phyloP scores from a whole-genome alignment of 2,797 vertebrate genomes.

The Tenualosa ilisha region DNA sequence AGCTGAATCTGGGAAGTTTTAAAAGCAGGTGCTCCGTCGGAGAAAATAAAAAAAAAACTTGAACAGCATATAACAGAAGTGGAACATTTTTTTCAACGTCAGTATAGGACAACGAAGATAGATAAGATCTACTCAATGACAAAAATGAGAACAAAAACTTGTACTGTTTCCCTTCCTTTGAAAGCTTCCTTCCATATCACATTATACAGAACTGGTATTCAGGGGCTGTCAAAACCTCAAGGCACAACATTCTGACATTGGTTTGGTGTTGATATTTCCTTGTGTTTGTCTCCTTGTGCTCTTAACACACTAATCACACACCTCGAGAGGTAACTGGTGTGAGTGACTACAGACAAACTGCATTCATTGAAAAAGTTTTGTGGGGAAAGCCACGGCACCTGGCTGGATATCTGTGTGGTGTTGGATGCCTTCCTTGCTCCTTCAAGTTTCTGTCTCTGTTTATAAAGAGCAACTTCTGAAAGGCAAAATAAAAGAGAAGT shows the following conservation, averaged over 20 bases:
- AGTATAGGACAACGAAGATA: too few species aligned
- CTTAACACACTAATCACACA: too few species aligned
- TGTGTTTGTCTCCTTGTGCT: too few species aligned
- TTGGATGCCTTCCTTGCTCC: slow-evolving; percentile 76
- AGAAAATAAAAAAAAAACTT: too few species aligned
- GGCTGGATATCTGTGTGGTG: slow-evolving; percentile 30
- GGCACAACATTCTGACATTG: too few species aligned
- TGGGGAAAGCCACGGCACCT: slow-evolving; percentile 58
- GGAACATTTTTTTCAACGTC: too few species aligned
- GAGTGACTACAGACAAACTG: not conserved
- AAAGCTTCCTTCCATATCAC: not conserved
- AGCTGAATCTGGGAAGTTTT: not conserved
- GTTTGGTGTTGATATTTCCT: too few species aligned
- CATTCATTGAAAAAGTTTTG: not conserved
- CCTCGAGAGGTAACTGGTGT: not conserved
- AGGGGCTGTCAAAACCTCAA: too few species aligned
- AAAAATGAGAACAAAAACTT: not conserved
- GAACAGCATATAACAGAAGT: too few species aligned
- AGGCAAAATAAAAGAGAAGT: slow-evolving; percentile 2
- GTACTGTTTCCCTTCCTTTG: slow-evolving; percentile 3
- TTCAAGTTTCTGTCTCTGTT: slow-evolving; percentile 81
- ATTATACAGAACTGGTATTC: not conserved
- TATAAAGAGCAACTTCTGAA: slow-evolving; percentile 74
- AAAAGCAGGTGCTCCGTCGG: not conserved
- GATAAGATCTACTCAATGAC: not conserved